These are phyloP conservation scores for Cremastinae sp. DNA, from an alignment of 2,888 invertebrate genomes.

Conservation along the genomic window DNA sequence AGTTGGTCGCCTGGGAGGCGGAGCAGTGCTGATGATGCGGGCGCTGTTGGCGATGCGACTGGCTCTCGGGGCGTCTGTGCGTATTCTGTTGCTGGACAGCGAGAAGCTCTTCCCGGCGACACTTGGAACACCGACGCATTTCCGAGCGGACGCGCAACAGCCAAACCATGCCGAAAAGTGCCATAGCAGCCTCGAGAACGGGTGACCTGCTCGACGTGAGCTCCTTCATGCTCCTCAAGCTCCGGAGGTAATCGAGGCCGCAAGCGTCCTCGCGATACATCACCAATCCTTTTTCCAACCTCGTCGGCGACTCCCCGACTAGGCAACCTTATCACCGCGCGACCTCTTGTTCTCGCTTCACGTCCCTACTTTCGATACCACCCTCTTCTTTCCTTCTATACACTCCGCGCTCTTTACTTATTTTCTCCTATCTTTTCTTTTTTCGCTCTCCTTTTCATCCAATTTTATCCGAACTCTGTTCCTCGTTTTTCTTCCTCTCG, in stretches of 20 bases:
- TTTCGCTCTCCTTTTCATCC: background rate
- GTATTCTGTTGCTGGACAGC: slow-evolving; percentile 74
- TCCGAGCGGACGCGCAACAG: slow-evolving; percentile 90
- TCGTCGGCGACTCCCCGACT: slow-evolving; percentile 49
- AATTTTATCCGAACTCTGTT: background rate
- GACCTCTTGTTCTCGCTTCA: background rate
- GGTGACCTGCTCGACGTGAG: slow-evolving; percentile 76
- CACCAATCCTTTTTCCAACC: slow-evolving; percentile 65
- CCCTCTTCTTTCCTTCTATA: background rate
- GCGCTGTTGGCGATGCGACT: slow-evolving; percentile 70
- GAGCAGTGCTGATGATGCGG: slow-evolving; percentile 70
- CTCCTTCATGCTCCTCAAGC: slow-evolving; percentile 78
- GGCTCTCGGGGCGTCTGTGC: slow-evolving; percentile 72
- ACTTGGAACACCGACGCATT: slow-evolving; percentile 88
- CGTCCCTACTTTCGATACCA: background rate
- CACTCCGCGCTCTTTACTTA: slow-evolving; percentile 4
- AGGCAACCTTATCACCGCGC: slow-evolving; percentile 22
- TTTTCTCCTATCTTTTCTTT: background rate
- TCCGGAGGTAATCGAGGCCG: slow-evolving; percentile 77
- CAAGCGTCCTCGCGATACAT: slow-evolving; percentile 76
- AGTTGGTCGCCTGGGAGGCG: slow-evolving; percentile 66
- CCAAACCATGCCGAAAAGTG: slow-evolving; percentile 93
- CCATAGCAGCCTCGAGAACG: slow-evolving; percentile 85
- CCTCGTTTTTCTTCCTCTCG: background rate
- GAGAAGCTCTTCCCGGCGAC: slow-evolving; percentile 82